Evolutionary conservation across 1,140 invertebrate species (phyloP).

Genomic region (Eulimnadia texana): DNA sequence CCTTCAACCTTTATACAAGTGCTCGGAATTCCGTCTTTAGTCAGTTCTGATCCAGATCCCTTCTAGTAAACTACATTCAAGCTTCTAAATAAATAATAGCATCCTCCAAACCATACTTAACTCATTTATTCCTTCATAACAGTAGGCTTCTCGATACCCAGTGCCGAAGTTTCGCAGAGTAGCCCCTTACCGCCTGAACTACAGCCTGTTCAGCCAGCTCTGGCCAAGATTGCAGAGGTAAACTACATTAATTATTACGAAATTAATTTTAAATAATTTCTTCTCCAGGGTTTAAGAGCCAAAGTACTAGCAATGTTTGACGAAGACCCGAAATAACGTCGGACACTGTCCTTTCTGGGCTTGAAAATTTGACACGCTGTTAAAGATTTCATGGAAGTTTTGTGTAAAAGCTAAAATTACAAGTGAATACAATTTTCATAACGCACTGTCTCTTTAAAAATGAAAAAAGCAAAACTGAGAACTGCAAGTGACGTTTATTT

Average conservation of each 20-base stretch:
- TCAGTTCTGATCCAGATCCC: no score
- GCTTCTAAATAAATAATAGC: no score
- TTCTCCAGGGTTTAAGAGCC: conserved; percentile 12
- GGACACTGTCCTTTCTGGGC: neutral
- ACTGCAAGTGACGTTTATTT: no score
- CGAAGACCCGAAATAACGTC: conserved; percentile 3
- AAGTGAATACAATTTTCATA: conserved; percentile 1
- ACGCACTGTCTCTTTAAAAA: no score
- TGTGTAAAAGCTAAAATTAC: neutral
- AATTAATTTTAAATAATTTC: neutral
- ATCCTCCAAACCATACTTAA: no score
- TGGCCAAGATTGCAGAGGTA: conserved; percentile 14
- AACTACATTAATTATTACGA: neutral
- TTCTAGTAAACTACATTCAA: no score
- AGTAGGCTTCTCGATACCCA: neutral
- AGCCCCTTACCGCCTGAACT: conserved; percentile 8
- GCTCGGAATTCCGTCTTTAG: no score
- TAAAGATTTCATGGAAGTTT: neutral
- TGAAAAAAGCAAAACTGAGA: no score
- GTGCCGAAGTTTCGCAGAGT: conserved; percentile 1
- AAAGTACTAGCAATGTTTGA: conserved; percentile 11
- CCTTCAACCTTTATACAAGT: no score
- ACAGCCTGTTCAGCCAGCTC: conserved; percentile 8
- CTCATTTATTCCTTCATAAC: no score
- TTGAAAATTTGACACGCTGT: neutral